Percentiles rank a stretch among this genome's conserved stretches.
Conservation (phyloP, 2,113 vertebrate genomes). For the Artemisiospiza belli region DNA sequence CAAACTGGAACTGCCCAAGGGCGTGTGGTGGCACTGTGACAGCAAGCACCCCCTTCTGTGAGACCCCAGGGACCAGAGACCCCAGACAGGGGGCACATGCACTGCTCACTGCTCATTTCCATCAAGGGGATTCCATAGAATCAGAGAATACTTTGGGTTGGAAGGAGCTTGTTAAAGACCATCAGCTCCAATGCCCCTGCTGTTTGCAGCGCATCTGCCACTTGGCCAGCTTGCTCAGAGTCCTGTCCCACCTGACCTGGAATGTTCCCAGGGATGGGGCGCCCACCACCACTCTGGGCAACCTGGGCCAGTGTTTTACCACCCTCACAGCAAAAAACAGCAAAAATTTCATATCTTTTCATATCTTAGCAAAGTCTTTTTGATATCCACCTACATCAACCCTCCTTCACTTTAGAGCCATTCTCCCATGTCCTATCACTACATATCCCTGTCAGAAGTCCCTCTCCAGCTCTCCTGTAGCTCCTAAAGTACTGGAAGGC, state of each 20-base stretch:
- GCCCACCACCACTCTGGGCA: background rate
- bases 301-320: background rate
- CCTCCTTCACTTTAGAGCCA: background rate
- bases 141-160: background rate
- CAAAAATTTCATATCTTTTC: background rate
- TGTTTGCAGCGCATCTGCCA: background rate
- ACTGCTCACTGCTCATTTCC: background rate
- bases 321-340: background rate
- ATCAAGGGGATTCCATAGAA: accelerated
- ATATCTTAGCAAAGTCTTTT: background rate
- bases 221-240: background rate
- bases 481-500: background rate
- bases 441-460: background rate
- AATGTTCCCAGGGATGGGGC: background rate
- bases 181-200: background rate
- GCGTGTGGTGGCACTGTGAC: accelerated
- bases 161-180: background rate
- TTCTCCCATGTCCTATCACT: background rate
- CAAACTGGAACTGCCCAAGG: background rate
- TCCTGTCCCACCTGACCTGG: background rate
- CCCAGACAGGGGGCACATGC: accelerated
- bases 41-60: background rate
- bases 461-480: background rate
- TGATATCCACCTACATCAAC: background rate
- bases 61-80: background rate